phyloP scores from a whole-genome alignment of 2,888 invertebrate genomes.

The Kuschelorhynchus macadamiae region DNA sequence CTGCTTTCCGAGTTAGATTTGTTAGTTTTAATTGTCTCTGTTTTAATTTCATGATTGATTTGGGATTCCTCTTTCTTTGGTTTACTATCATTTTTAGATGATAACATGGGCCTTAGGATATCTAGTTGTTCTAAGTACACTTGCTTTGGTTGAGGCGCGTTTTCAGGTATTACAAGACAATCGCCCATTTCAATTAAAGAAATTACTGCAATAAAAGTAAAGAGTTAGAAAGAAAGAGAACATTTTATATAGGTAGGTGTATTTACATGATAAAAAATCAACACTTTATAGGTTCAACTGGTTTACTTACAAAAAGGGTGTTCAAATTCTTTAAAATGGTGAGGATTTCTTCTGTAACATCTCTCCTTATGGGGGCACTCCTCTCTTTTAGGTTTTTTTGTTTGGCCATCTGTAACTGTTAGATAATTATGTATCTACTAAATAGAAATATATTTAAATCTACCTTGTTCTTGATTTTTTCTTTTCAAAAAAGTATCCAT shows the following conservation, averaged over 20 bases:
- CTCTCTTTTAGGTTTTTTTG: constrained; percentile 65
- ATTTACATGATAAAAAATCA: too few relatives aligned
- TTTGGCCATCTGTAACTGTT: constrained; percentile 6
- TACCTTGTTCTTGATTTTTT: not conserved
- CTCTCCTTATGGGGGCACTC: constrained; percentile 82
- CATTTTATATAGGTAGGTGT: too few relatives aligned
- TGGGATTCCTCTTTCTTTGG: not conserved
- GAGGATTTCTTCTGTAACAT: constrained; percentile 88
- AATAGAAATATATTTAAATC: not conserved
- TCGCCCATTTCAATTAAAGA: constrained; percentile 71
- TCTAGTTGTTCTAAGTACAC: constrained; percentile 77
- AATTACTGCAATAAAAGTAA: constrained; percentile 73
- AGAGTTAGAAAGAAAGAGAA: too few relatives aligned
- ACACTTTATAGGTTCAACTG: not conserved
- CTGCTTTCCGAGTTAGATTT: not conserved
- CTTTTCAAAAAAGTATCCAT: not conserved
- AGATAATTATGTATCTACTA: not conserved
- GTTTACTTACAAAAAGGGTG: constrained; percentile 82
- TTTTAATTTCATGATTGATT: not conserved
- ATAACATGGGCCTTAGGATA: constrained; percentile 64
- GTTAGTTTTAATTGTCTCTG: not conserved
- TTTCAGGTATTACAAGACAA: constrained; percentile 71
- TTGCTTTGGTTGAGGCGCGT: constrained; percentile 70
- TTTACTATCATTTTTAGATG: constrained; percentile 4
- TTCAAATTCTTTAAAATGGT: constrained; percentile 85